Evolutionary conservation across 35 echinoderm and acorn worm species (phyloP).

Genomic region (Acanthaster planci): DNA sequence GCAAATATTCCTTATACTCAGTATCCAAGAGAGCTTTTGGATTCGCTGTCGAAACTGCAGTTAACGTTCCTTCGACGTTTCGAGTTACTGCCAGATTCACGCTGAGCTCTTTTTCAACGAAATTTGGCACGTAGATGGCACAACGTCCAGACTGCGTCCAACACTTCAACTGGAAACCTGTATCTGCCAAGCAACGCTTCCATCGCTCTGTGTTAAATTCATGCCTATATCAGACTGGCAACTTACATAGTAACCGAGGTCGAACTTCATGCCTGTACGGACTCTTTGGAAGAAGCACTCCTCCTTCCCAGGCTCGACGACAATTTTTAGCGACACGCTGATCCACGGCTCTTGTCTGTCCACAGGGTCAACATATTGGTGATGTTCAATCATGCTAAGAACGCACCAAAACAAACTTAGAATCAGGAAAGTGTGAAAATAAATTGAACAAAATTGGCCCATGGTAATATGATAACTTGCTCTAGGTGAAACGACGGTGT

Average conservation of each 20-base stretch:
- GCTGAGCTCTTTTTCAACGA: too few species aligned
- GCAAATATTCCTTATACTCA: too few species aligned
- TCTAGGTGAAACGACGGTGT: not conserved
- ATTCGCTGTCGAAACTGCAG: too few species aligned
- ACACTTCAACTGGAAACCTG: too few species aligned
- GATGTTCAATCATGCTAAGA: not conserved
- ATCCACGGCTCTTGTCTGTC: not conserved
- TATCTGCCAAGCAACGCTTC: too few species aligned
- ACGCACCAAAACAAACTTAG: not conserved
- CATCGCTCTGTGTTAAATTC: too few species aligned
- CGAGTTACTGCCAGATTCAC: too few species aligned
- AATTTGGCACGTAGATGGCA: too few species aligned
- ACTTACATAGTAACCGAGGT: not conserved
- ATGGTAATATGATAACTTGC: not conserved
- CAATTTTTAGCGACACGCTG: not conserved
- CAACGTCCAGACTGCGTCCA: too few species aligned
- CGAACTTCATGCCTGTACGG: not conserved
- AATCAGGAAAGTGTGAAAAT: not conserved
- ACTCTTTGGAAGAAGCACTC: not conserved
- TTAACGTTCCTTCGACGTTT: too few species aligned
- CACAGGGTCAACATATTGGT: conserved; percentile 4
- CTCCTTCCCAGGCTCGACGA: not conserved
- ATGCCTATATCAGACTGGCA: too few species aligned
- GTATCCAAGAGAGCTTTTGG: too few species aligned
- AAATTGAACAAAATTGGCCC: not conserved